Evolutionary conservation across 2,797 vertebrate genomes (phyloP).

Genomic region (Argentina silus): DNA sequence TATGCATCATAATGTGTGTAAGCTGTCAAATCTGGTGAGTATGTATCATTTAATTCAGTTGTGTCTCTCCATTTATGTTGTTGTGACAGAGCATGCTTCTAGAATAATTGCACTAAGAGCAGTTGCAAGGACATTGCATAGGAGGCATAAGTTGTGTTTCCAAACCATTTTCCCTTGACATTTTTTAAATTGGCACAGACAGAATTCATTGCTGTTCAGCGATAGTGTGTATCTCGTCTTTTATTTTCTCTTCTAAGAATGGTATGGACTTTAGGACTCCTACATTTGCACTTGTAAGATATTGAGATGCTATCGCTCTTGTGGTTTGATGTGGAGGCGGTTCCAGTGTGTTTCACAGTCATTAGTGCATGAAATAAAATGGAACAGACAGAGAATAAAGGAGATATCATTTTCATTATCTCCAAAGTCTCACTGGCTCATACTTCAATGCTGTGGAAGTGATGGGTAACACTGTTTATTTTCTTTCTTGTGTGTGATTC

Average conservation of each 20-base stretch:
- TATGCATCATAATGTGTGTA: conserved; percentile 57
- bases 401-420: conserved; percentile 56
- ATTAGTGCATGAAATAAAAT: conserved; percentile 70
- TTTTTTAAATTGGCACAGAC: conserved; percentile 66
- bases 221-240: conserved; percentile 41
- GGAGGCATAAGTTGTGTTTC: conserved; percentile 63
- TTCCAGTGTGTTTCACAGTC: conserved; percentile 61
- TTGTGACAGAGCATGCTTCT: conserved; percentile 60
- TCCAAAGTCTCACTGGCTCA: conserved; percentile 56
- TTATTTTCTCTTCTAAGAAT: conserved; percentile 30
- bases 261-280: conserved; percentile 33
- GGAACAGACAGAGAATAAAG: conserved; percentile 53
- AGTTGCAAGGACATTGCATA: conserved; percentile 48
- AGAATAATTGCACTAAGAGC: conserved; percentile 69
- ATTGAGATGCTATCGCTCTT: conserved; percentile 46
- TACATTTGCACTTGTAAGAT: conserved; percentile 41
- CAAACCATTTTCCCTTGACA: conserved; percentile 54
- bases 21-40: conserved; percentile 66
- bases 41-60: conserved; percentile 61
- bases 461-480: conserved; percentile 64
- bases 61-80: conserved; percentile 65
- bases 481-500: conserved; percentile 62
- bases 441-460: conserved; percentile 48
- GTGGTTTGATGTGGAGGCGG: conserved; percentile 24
- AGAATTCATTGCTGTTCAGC: conserved; percentile 51